phyloP scores from a whole-genome alignment of 1,140 invertebrate species.

The Oscheius sp. region DNA sequence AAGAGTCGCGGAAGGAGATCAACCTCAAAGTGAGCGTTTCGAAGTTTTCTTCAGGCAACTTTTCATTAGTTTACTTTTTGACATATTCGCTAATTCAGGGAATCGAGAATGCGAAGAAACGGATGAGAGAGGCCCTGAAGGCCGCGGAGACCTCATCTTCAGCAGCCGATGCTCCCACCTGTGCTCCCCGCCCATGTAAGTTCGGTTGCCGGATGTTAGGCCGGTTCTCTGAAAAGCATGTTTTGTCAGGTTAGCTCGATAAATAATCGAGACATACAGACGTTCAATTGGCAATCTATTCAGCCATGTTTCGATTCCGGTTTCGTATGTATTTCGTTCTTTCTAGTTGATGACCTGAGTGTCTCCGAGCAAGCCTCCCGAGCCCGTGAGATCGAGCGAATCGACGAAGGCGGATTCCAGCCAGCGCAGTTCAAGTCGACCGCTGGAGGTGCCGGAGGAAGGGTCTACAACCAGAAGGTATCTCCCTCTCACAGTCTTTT shows the following conservation, averaged over 20 bases:
- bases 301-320: no score
- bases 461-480: no score
- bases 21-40: not conserved
- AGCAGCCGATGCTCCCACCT: not conserved
- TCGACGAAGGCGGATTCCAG: slow-evolving; percentile 3
- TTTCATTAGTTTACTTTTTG: not conserved
- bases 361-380: not conserved
- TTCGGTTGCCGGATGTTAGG: not conserved
- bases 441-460: not conserved
- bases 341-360: not conserved
- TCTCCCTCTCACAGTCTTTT: no score
- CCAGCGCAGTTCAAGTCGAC: slow-evolving; percentile 6
- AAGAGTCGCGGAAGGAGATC: not conserved
- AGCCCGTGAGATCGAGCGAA: slow-evolving; percentile 9
- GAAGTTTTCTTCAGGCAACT: no score
- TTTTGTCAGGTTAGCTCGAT: no score
- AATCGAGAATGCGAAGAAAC: not conserved
- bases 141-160: not conserved
- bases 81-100: not conserved
- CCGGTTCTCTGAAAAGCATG: no score
- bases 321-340: not conserved
- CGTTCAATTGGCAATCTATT: no score
- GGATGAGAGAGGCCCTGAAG: not conserved
- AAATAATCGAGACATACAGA: no score
- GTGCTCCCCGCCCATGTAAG: not conserved